phyloP scores from a whole-genome alignment of 2,797 vertebrate genomes.

The Thaleichthys pacificus region DNA sequence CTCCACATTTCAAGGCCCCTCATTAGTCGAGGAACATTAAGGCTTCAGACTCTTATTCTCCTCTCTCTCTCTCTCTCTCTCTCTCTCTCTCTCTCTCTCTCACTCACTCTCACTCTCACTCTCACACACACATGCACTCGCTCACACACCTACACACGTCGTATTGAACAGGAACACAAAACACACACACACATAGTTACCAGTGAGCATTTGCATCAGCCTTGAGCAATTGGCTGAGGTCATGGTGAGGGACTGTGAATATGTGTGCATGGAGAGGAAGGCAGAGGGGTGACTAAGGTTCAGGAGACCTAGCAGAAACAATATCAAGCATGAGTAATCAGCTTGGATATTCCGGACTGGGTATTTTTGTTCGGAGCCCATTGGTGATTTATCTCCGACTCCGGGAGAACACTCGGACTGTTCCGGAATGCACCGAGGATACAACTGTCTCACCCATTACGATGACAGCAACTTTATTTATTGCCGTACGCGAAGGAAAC shows the following conservation, averaged over 20 bases:
- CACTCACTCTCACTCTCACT: background rate
- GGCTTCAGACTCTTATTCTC: constrained; percentile 28
- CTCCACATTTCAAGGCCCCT: constrained; percentile 39
- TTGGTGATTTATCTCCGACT: constrained; percentile 33
- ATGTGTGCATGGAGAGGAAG: constrained; percentile 1
- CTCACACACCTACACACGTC: constrained; percentile 19
- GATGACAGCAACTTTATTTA: no score
- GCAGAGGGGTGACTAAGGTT: constrained; percentile 21
- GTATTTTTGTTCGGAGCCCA: constrained; percentile 30
- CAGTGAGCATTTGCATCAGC: constrained; percentile 12
- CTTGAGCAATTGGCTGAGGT: constrained; percentile 8
- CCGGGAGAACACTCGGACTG: constrained; percentile 16
- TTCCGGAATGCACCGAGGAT: constrained; percentile 4
- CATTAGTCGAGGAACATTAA: constrained; percentile 50
- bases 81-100: no score
- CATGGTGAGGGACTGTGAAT: constrained; percentile 6
- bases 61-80: background rate
- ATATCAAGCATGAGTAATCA: constrained; percentile 49
- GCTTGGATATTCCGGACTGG: constrained; percentile 25
- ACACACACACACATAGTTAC: constrained; percentile 18
- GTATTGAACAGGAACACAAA: constrained; percentile 19
- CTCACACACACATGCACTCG: constrained; percentile 14
- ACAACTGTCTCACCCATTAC: background rate
- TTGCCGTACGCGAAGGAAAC: no score
- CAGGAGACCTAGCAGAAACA: constrained; percentile 32